A percentile compares a stretch with the other conserved stretches of the same genome.
Evolutionary conservation across 2,113 vertebrate genomes (phyloP).

Genomic region (Oncorhynchus keta): DNA sequence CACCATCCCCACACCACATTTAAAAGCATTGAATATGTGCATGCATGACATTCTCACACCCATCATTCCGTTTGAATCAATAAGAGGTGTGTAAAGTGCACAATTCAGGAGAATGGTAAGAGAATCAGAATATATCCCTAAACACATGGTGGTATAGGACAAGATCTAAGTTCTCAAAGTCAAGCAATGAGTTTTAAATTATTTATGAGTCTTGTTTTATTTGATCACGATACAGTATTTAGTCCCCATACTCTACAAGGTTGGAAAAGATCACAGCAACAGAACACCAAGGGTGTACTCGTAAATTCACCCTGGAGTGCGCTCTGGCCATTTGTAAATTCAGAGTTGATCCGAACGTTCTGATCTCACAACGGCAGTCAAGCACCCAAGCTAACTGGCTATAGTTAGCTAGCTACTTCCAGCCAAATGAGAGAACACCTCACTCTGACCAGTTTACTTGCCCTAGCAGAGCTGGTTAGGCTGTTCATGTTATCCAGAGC

Average conservation of each 20-base stretch:
- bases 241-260: conserved; percentile 66
- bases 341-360: too few relatives aligned
- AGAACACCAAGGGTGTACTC: conserved; percentile 52
- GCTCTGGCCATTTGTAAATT: too few relatives aligned
- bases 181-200: conserved; percentile 27
- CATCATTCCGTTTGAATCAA: not conserved
- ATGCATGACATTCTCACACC: not conserved
- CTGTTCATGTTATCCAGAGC: too few relatives aligned
- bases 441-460: too few relatives aligned
- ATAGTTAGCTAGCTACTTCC: too few relatives aligned
- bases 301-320: too few relatives aligned
- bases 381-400: too few relatives aligned
- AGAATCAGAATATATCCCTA: not conserved
- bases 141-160: not conserved
- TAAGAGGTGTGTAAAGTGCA: not conserved
- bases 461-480: too few relatives aligned
- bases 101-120: not conserved
- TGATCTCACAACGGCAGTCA: too few relatives aligned
- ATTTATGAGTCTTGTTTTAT: conserved; percentile 61
- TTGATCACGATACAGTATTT: conserved; percentile 66
- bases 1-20: too few relatives aligned
- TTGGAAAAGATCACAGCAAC: conserved; percentile 80
- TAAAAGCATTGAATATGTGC: not conserved
- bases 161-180: not conserved
- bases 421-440: too few relatives aligned